Conservation (phyloP, 2,797 vertebrate species). For the Ispidina lecontei region DNA sequence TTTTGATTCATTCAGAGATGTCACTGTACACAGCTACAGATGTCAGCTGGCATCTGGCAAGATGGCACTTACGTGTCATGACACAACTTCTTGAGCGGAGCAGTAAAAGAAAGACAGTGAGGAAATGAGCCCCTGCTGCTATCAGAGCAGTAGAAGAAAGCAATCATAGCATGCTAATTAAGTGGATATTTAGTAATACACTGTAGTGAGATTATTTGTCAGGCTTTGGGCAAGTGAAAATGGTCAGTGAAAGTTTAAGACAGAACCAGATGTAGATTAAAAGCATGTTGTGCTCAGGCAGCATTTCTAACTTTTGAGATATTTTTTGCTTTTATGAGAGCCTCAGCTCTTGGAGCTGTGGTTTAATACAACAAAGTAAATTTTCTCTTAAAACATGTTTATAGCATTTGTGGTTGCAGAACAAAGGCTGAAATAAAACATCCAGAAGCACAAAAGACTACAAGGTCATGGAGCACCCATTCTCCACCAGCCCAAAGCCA, state of each 20-base stretch:
- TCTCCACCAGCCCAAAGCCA: background rate
- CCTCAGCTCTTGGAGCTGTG: background rate
- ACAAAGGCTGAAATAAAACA: background rate
- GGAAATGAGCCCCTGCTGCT: background rate
- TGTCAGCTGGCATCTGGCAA: background rate
- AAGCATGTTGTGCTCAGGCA: background rate
- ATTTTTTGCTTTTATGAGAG: background rate
- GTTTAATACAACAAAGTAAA: background rate
- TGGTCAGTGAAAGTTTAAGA: background rate
- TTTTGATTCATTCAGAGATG: slow-evolving; percentile 1
- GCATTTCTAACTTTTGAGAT: background rate
- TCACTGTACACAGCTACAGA: background rate
- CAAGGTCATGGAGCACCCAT: background rate
- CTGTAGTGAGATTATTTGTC: background rate
- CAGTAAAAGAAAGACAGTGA: background rate
- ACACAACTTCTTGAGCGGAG: background rate
- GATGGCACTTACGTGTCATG: background rate
- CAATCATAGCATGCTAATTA: background rate
- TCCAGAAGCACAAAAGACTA: background rate
- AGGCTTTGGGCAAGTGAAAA: background rate
- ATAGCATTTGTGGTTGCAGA: background rate
- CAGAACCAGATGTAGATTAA: background rate
- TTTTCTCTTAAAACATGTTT: background rate
- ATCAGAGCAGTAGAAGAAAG: background rate
- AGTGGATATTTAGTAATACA: background rate